Base-by-base conservation (phyloP, 2,888 invertebrate genomes). In the Agriopis aurantiaria region DNA sequence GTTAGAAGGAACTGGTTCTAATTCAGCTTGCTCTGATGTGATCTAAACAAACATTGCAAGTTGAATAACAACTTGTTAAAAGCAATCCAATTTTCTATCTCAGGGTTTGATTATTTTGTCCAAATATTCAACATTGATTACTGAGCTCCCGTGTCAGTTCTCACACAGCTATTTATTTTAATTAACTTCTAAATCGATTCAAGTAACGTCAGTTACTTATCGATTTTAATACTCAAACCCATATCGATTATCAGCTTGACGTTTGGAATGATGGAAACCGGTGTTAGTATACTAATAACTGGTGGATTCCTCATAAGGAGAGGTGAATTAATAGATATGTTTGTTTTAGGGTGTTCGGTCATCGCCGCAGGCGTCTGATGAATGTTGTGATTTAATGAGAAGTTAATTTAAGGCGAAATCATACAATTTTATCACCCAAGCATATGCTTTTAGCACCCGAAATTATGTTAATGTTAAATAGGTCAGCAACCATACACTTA, bases 261-360 rank as follows among this genome's bases (percentile, higher is more conserved):
- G 83, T 80, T 78, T 75, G 72, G 76, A 78, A 87, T 93, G 92
- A 93, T 93, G 90, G 91, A 93, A 92, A 88, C 82, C 82, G 81
- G 81, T 80, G 78, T 81, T 79, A 75, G 82, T 85, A 82, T 88
- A 86, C 86, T 66, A 63, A 88, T 87, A 86, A 74, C 79, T 83
- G 80, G 77, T 77, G 73, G 81, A 72, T 80, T 84, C 83, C 83
- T 81, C 81, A 84, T 85, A 82, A 83, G 83, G 84, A 81, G 78
- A 78, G 77, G 75, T 80, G 80, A 89, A 91, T 92, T 92, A 90
- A 93, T 92, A 89, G 88, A 92, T 87, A 83, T 93, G 92, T 93
- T 94, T 92, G 92, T 93, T 93, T 93, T 91, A 80, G 83, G 82
- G 78, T 69, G 69, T 78, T 78, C 64, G 70, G 66, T 55, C 78